Conservation (phyloP, 1,140 invertebrate species). For the Bombus impatiens region DNA sequence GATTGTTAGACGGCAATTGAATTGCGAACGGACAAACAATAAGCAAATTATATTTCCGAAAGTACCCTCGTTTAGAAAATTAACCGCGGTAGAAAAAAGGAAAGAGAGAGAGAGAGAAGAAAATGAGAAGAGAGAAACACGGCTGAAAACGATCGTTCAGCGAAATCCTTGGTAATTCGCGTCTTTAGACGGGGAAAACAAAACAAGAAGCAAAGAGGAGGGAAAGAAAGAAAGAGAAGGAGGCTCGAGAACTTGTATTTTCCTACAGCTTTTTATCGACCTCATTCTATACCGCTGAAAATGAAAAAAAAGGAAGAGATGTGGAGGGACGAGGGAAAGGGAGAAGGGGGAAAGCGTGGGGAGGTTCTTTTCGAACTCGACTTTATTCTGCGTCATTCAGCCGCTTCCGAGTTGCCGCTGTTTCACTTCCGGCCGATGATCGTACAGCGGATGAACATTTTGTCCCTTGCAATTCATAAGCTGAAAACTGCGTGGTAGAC, state of each 20-base stretch:
- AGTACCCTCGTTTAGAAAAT: constrained; percentile 30
- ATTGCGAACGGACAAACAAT: constrained; percentile 18
- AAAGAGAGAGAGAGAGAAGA: not conserved
- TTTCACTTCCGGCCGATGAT: constrained; percentile 54
- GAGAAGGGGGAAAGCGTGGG: not conserved
- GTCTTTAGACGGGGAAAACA: not conserved
- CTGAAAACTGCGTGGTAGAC: constrained; percentile 21
- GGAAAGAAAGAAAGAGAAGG: not conserved
- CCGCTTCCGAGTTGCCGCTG: constrained; percentile 45
- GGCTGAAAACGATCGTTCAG: constrained; percentile 35
- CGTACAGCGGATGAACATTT: constrained; percentile 52
- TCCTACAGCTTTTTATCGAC: constrained; percentile 45
- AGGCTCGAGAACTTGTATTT: constrained; percentile 41
- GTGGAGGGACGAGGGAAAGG: not conserved
- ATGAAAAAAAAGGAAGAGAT: not conserved
- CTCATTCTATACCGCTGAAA: constrained; percentile 32
- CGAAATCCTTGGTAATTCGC: constrained; percentile 22
- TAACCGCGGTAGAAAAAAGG: not conserved
- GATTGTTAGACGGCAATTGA: constrained; percentile 30
- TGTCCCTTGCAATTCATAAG: constrained; percentile 50
- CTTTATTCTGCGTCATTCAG: constrained; percentile 49
- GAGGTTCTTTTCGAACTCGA: constrained; percentile 46
- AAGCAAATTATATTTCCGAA: constrained; percentile 42
- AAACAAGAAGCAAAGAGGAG: not conserved
- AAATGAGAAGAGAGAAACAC: not conserved